A percentile compares a stretch with the other conserved stretches of the same genome.
Evolutionary conservation across 2,797 vertebrate species (phyloP).

Genomic region (Sebastes diaconus): DNA sequence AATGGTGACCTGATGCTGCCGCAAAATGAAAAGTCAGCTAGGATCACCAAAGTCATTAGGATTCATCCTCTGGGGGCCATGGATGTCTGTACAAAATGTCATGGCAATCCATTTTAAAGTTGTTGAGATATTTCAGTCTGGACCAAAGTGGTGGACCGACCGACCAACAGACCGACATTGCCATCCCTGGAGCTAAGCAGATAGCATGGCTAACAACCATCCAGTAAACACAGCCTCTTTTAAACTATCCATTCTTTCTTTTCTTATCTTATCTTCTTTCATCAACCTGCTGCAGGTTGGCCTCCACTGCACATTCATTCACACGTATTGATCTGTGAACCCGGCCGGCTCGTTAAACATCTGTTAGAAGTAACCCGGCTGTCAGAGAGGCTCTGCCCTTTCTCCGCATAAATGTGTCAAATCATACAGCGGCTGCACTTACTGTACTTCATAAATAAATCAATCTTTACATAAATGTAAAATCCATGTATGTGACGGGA

Average conservation of each 20-base stretch:
- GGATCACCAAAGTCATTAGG: not conserved
- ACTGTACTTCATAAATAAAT: slow-evolving; percentile 55
- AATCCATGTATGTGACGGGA: not conserved
- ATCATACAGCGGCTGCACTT: slow-evolving; percentile 31
- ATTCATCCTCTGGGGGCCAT: not conserved
- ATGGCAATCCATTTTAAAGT: not conserved
- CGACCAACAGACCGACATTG: not conserved
- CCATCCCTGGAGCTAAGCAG: not conserved
- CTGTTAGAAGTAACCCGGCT: not conserved
- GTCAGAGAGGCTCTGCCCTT: not conserved
- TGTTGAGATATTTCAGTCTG: not conserved
- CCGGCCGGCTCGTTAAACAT: slow-evolving; percentile 6
- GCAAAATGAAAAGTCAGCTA: not conserved
- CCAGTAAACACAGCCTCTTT: not conserved
- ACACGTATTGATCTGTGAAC: slow-evolving; percentile 24
- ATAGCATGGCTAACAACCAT: not conserved
- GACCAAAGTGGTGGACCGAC: not conserved
- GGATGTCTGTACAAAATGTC: not conserved
- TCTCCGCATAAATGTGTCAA: slow-evolving; percentile 31
- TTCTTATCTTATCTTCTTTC: not conserved
- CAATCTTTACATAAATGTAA: slow-evolving; percentile 36
- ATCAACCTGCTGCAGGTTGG: slow-evolving; percentile 21
- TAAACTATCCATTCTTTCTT: not conserved
- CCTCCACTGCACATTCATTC: slow-evolving; percentile 7
- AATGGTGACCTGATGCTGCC: not conserved